These are phyloP conservation scores for Spodoptera exigua DNA, from an alignment of 2,888 invertebrate species.

Conservation along the genomic window DNA sequence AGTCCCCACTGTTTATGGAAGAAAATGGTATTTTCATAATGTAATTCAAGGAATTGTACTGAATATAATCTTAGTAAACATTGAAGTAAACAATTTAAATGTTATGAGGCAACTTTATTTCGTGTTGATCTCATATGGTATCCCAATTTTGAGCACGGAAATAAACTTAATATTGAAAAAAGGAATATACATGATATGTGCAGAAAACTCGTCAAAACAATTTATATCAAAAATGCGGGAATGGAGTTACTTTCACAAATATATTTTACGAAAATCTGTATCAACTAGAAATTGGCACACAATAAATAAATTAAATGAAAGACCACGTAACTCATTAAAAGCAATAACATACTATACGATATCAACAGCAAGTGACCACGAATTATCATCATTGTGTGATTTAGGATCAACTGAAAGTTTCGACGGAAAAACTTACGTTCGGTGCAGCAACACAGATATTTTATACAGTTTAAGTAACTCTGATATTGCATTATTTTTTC, in stretches of 20 bases:
- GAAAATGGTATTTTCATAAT: slow-evolving; percentile 63
- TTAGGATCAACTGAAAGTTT: slow-evolving; percentile 1
- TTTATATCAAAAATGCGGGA: slow-evolving; percentile 37
- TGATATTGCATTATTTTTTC: slow-evolving; percentile 19
- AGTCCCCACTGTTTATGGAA: slow-evolving; percentile 35
- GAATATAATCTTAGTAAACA: slow-evolving; percentile 54
- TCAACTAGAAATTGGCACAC: slow-evolving; percentile 12
- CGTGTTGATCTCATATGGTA: slow-evolving; percentile 58
- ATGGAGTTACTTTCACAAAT: slow-evolving; percentile 51
- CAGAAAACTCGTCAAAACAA: slow-evolving; percentile 22
- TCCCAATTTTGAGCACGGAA: slow-evolving; percentile 50
- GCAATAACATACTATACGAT: slow-evolving; percentile 5
- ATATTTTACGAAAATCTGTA: slow-evolving; percentile 34
- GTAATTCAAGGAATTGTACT: slow-evolving; percentile 62
- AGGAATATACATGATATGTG: slow-evolving; percentile 40
- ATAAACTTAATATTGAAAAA: slow-evolving; percentile 55
- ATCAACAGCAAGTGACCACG: neutral
- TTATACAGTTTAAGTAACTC: slow-evolving; percentile 15
- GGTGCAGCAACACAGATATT: slow-evolving; percentile 8
- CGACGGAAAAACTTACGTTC: neutral
- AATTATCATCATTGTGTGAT: neutral
- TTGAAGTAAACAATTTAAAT: slow-evolving; percentile 57
- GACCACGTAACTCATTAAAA: neutral
- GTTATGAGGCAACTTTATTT: slow-evolving; percentile 63
- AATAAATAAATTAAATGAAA: slow-evolving; percentile 2